Percentiles rank a stretch among this genome's conserved stretches.
phyloP scores from a whole-genome alignment of 64 coral and sea anemone genomes.

The Dendronephthya gigantea region DNA sequence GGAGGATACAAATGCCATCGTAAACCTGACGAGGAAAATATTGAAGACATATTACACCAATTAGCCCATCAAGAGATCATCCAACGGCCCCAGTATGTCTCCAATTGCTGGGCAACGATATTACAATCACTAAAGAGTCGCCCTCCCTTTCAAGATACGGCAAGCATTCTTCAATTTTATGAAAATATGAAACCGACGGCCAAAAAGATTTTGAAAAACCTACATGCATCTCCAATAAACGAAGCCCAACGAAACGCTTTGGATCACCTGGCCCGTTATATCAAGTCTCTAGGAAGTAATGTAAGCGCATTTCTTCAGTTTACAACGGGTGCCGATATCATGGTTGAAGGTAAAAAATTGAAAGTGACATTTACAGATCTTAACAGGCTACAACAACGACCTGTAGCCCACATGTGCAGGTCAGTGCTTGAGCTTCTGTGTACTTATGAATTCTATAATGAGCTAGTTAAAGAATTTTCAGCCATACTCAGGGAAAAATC shows the following conservation, averaged over 20 bases:
- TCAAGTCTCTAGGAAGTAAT: constrained; percentile 13
- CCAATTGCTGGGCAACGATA: constrained; percentile 19
- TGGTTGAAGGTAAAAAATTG: background rate
- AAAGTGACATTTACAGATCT: background rate
- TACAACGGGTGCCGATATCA: constrained; percentile 17
- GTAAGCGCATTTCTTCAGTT: constrained; percentile 14
- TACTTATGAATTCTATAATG: constrained; percentile 7
- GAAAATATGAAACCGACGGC: constrained; percentile 29
- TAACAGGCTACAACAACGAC: background rate
- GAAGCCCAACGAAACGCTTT: constrained; percentile 13
- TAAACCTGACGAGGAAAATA: constrained; percentile 14
- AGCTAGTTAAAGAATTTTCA: background rate
- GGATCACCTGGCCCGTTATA: constrained; percentile 17
- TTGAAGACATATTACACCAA: constrained; percentile 18
- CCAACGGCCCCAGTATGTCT: constrained; percentile 34
- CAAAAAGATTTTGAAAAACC: constrained; percentile 33
- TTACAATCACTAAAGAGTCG: background rate
- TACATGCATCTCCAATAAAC: constrained; percentile 23
- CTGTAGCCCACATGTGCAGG: constrained; percentile 20
- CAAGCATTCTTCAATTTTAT: constrained; percentile 2
- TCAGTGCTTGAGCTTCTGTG: background rate
- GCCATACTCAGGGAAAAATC: background rate
- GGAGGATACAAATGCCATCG: constrained; percentile 9
- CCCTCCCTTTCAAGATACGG: constrained; percentile 16
- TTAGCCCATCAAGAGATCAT: constrained; percentile 42